Conservation (phyloP, 2,797 vertebrate species). For the Zenarchopterus dispar region DNA sequence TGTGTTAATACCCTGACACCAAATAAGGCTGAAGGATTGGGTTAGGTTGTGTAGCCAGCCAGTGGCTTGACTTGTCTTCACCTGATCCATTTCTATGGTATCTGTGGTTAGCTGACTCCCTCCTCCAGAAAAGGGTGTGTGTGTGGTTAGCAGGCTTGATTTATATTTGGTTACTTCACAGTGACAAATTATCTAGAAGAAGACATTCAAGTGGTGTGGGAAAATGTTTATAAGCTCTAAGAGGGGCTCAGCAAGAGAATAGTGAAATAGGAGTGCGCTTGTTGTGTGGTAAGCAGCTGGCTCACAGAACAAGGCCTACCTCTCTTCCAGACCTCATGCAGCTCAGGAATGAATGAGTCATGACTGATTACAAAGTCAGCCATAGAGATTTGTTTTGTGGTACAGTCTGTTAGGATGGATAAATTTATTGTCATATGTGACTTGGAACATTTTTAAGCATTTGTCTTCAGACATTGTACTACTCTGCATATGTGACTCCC, state of each 20-base stretch:
- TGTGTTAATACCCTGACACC: conserved; percentile 28
- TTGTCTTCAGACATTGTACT: too few relatives aligned
- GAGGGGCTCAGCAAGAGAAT: conserved; percentile 35
- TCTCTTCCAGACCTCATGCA: conserved; percentile 42
- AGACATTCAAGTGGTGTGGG: conserved; percentile 68
- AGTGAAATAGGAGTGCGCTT: conserved; percentile 40
- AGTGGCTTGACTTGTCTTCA: conserved; percentile 27
- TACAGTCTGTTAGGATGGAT: background rate
- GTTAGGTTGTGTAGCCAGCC: conserved; percentile 33
- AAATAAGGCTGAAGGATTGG: conserved; percentile 26
- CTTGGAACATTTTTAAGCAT: too few relatives aligned
- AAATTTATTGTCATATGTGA: background rate
- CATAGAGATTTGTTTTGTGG: background rate
- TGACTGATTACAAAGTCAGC: conserved; percentile 39
- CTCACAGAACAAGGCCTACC: conserved; percentile 43
- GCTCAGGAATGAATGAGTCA: conserved; percentile 47
- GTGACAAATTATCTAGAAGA: conserved; percentile 32
- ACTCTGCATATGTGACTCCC: too few relatives aligned
- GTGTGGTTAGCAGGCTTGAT: conserved; percentile 30
- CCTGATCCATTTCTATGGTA: conserved; percentile 26
- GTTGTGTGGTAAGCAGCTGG: conserved; percentile 33
- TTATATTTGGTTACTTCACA: conserved; percentile 21
- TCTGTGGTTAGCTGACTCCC: conserved; percentile 24
- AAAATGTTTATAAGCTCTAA: conserved; percentile 50
- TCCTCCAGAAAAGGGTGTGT: conserved; percentile 17